Base-by-base conservation (phyloP, 2,888 invertebrate species). In the Ophion costatus region DNA sequence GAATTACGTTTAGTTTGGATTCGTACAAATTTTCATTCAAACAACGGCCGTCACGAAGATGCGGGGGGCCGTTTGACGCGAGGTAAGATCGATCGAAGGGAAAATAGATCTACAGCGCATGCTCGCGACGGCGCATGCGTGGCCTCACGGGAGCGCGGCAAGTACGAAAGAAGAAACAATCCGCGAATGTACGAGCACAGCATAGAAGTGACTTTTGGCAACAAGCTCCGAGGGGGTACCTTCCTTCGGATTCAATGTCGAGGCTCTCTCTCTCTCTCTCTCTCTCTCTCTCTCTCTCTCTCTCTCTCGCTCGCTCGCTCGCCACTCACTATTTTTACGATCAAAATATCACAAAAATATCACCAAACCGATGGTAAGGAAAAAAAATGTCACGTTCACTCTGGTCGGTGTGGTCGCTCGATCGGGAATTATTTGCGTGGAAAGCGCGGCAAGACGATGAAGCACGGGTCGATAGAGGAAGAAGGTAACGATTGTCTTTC, bases 81-180 rank as follows among this genome's bases (percentile, higher is more conserved):
- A 75, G 61, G 79, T 71, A 76, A 82, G 59, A 82, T 76, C 80
- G 70, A 77, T 70, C 82, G 71, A 74, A 82, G 82, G 75, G 75
- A 86, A 89, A 90, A 88, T 81, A 74, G 83, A 91, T 91, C 90
- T 89, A 89, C 80, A 81, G 71, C 89, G 86, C 88, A 88, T 79
- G 73, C 67, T 79, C 77, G 74, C 42, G 51, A 22, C 22, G 59
- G 66, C 63, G 78, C 24, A 42, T 56, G 74, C n/a, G 59, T 63
- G 74, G 7, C 22, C 64, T 63, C 45, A 17, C 69, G 70, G 45
- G 57, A 38, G 38, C 38, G 38, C 38, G 38, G 38, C 38, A 9
- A 29, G 14, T 33, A 56, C 38, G 51, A 45, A 70, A 77, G 42
- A 24, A 56, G n/a, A 56, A 51, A 38, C 22, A 64, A 66, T 56